Conservation (phyloP, 1,140 invertebrate species). For the Nylanderia fulva region DNA sequence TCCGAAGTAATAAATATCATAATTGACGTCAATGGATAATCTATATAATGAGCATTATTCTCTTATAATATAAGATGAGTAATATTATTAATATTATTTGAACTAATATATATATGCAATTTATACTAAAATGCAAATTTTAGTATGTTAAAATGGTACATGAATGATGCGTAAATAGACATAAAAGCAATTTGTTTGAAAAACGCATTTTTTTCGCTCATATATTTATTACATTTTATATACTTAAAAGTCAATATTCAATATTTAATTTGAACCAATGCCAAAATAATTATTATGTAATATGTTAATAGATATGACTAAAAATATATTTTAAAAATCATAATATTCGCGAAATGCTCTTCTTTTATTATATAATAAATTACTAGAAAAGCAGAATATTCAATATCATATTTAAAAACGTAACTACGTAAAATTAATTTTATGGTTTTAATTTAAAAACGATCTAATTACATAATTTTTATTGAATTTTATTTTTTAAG, state of each 20-base stretch:
- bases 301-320: constrained; percentile 8
- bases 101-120: background rate
- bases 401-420: background rate
- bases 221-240: background rate
- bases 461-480: background rate
- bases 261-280: constrained; percentile 25
- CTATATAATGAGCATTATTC: background rate
- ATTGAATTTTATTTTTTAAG: background rate
- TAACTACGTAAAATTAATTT: background rate
- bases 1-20: background rate
- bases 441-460: background rate
- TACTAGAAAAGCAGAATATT: background rate
- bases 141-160: background rate
- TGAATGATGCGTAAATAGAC: background rate
- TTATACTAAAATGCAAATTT: background rate
- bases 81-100: background rate
- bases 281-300: constrained; percentile 19
- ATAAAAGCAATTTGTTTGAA: background rate
- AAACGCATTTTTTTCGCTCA: constrained; percentile 1
- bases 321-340: constrained; percentile 29
- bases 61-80: background rate
- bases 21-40: background rate
- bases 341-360: background rate
- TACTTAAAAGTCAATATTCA: constrained; percentile 19
- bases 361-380: background rate